Evolutionary conservation across 2,888 invertebrate genomes (phyloP), one percentile per base, ranked within the genome.

Genomic region (Prosapia bicincta): DNA sequence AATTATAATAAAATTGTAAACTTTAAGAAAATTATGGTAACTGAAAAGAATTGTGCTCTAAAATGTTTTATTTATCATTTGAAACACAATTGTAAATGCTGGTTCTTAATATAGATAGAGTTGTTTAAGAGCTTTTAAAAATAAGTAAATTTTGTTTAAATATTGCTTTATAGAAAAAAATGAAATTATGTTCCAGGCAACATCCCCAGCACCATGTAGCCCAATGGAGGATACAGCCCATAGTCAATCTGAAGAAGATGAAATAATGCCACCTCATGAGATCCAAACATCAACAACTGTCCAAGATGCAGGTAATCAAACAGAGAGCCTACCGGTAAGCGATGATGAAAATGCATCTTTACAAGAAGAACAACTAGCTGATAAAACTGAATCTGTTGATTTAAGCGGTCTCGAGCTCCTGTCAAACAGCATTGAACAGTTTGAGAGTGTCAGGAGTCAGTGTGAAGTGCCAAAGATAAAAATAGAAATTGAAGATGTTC

Each of bases 401-500:
- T 85, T 94, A 7, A 94, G 93, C 80, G 95, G 95, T 0, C 85
- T 96, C 32, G 94, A 95, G 83, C 85, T 95, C 65, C 84, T 95
- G 26, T 95, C 95, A 0, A 95, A 95, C 82, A 95, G 95, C 83
- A 94, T 95, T 77, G 93, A 92, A 75, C 93, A 93, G 81, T 91
- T 92, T 80, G 92, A 92, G 82, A 88, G 88, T 82, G 67, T 67
- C 15, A n/a, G 67, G 26, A 67, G 24, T 67, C 67, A 26, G 26
- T 24, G 15, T 85, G 30, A 83, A 83, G 69, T 83, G 85, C 13
- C 81, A 83, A 80, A 79, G 85, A 72, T 76, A 30, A 72, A 71
- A 75, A 67, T 71, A 69, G 67, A 73, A 38, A 5, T 43, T 1
- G 76, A 74, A 69, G 72, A 78, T 28, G 73, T 70, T 23, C 54